These are phyloP conservation scores for Tipula unca DNA, from an alignment of 2,888 invertebrate genomes.

Conservation along the genomic window DNA sequence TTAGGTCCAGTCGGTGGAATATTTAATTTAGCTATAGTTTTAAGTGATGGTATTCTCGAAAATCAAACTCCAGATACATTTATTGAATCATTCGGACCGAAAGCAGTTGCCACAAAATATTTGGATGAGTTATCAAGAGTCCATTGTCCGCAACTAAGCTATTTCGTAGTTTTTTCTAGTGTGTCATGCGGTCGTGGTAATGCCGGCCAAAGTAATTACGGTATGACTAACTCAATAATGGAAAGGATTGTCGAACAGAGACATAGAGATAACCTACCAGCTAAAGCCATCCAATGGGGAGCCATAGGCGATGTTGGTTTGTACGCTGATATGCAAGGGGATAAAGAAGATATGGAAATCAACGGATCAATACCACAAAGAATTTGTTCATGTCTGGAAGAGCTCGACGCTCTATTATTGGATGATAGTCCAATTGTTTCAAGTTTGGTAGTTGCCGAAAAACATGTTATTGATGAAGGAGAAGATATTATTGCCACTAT, in stretches of 20 bases:
- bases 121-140: constrained; percentile 59
- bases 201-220: constrained; percentile 85
- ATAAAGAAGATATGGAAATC: constrained; percentile 57
- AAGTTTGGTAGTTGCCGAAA: constrained; percentile 83
- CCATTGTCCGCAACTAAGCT: constrained; percentile 49
- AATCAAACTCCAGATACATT: constrained; percentile 67
- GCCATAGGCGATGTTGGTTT: constrained; percentile 84
- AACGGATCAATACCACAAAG: constrained; percentile 80
- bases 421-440: constrained; percentile 62
- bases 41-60: constrained; percentile 66
- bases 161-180: constrained; percentile 88
- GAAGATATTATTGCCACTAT: constrained; percentile 65
- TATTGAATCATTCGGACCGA: constrained; percentile 60
- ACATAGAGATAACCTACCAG: constrained; percentile 60
- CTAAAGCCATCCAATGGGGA: constrained; percentile 85
- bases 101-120: constrained; percentile 70
- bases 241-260: constrained; percentile 77
- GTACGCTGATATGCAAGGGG: constrained; percentile 68
- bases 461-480: constrained; percentile 48
- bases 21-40: constrained; percentile 80
- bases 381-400: constrained; percentile 70
- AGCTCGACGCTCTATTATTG: constrained; percentile 64
- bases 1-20: constrained; percentile 71
- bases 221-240: constrained; percentile 84
- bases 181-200: constrained; percentile 88